Percentiles rank a stretch among this genome's conserved stretches.
phyloP scores from a whole-genome alignment of 2,113 vertebrate species.

The Lepus timidus region DNA sequence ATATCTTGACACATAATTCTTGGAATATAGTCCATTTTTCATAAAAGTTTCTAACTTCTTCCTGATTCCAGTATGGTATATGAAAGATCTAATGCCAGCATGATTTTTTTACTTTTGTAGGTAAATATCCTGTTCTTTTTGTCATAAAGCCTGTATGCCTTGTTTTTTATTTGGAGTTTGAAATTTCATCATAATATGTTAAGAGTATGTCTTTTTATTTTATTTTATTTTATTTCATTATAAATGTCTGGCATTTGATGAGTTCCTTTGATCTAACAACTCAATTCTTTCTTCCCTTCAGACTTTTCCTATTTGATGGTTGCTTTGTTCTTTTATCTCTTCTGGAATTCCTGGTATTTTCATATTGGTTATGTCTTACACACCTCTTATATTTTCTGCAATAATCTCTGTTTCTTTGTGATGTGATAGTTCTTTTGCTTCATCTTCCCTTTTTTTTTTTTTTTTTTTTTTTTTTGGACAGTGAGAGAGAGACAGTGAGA shows the following conservation, averaged over 20 bases:
- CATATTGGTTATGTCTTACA: background rate
- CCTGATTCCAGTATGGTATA: background rate
- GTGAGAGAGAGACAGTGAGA: too few species aligned
- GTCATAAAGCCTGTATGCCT: background rate
- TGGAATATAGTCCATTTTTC: constrained; percentile 8
- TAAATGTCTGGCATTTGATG: background rate
- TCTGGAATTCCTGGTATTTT: constrained; percentile 11
- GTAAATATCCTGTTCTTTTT: background rate
- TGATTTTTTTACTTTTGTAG: background rate
- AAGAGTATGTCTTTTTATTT: background rate
- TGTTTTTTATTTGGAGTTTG: constrained; percentile 15
- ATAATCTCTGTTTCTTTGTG: background rate
- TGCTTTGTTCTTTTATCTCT: background rate
- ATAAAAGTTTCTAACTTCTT: background rate
- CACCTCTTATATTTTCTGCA: background rate
- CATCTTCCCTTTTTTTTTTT: background rate
- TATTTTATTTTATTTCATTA: background rate
- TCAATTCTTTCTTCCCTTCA: constrained; percentile 12
- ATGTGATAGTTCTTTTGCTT: background rate
- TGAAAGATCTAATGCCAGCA: background rate
- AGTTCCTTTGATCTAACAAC: constrained; percentile 38
- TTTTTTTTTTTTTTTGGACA: too few species aligned
- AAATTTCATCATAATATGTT: background rate
- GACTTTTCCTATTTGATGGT: constrained; percentile 33
- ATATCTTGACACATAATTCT: constrained; percentile 15